phyloP scores from a whole-genome alignment of 2,113 vertebrate species.

The Hyla sarda region DNA sequence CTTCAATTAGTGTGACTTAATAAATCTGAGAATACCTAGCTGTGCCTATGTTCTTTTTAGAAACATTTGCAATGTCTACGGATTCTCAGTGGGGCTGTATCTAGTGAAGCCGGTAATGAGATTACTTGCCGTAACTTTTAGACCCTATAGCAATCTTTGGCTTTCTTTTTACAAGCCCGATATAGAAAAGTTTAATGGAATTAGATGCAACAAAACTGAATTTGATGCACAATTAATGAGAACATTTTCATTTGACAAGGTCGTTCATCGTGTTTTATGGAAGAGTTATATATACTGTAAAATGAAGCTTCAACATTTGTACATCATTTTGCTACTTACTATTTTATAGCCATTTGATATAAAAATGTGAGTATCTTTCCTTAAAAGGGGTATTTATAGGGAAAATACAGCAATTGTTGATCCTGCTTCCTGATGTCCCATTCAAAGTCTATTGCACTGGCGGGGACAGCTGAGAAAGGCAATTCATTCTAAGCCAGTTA shows the following conservation, averaged over 20 bases:
- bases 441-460: too few species aligned
- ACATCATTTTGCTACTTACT: too few species aligned
- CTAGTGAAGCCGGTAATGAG: conserved; percentile 42
- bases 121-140: conserved; percentile 26
- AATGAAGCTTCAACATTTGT: neutral
- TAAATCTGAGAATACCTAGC: conserved; percentile 38
- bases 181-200: conserved; percentile 7
- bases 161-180: neutral
- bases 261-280: neutral
- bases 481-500: too few species aligned
- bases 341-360: too few species aligned
- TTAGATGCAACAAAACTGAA: neutral
- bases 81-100: conserved; percentile 26
- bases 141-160: conserved; percentile 20
- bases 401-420: too few species aligned
- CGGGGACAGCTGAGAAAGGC: too few species aligned
- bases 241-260: neutral
- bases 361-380: too few species aligned
- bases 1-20: conserved; percentile 16
- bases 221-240: neutral
- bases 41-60: neutral
- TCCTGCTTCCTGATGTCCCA: too few species aligned
- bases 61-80: conserved; percentile 5
- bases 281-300: neutral
- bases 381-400: too few species aligned